Conservation (phyloP, 1,140 invertebrate species). For the Agraylea sexmaculata region DNA sequence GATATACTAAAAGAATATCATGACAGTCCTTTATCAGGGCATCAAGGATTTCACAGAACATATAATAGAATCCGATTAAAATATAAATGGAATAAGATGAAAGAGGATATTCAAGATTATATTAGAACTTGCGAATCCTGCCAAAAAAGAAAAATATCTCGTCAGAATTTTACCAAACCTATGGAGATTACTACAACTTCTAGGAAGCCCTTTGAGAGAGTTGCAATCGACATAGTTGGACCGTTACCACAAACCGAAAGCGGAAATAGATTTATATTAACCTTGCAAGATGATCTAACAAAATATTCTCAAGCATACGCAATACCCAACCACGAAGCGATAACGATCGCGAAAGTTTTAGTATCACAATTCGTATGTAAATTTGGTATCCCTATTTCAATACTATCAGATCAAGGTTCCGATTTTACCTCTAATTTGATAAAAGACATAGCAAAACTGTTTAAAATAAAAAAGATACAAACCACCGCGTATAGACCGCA, state of each 20-base stretch:
- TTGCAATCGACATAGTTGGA: slow-evolving; percentile 25
- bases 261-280: slow-evolving; percentile 26
- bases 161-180: slow-evolving; percentile 19
- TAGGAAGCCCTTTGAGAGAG: slow-evolving; percentile 17
- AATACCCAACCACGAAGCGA: slow-evolving; percentile 26
- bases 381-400: too few relatives aligned
- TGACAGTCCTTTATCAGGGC: slow-evolving; percentile 21
- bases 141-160: slow-evolving; percentile 25
- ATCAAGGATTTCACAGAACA: slow-evolving; percentile 24
- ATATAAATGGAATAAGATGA: slow-evolving; percentile 25
- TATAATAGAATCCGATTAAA: slow-evolving; percentile 22
- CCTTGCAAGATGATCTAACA: slow-evolving; percentile 28
- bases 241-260: slow-evolving; percentile 20
- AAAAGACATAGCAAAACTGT: slow-evolving; percentile 22
- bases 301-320: slow-evolving; percentile 26
- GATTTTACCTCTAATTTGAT: too few relatives aligned
- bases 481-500: too few relatives aligned
- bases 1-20: slow-evolving; percentile 24
- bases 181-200: slow-evolving; percentile 24
- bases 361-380: too few relatives aligned
- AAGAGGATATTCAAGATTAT: slow-evolving; percentile 22
- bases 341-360: slow-evolving; percentile 17
- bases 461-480: slow-evolving; percentile 22
- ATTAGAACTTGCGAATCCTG: slow-evolving; percentile 25
- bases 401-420: too few relatives aligned